Conservation (phyloP, 2,888 invertebrate genomes). For the Dioctria linearis region DNA sequence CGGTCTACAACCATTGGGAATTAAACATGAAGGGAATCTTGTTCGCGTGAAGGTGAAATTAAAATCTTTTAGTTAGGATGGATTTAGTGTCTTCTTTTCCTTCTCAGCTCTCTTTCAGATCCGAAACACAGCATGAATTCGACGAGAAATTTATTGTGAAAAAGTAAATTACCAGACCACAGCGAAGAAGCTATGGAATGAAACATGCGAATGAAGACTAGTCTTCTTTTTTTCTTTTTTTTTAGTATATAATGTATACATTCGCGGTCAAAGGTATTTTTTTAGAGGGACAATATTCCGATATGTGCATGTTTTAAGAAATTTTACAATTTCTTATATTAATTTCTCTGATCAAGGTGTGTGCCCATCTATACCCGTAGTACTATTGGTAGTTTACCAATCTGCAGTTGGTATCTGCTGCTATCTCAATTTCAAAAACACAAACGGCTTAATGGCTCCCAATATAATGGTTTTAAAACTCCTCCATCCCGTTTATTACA, state of each 20-base stretch:
- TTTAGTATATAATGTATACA: no score
- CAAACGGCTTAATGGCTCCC: no score
- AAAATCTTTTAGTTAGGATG: constrained; percentile 26
- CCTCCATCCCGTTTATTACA: neutral
- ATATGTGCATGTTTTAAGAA: neutral
- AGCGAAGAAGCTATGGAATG: constrained; percentile 25
- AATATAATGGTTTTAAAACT: neutral
- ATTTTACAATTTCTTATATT: constrained; percentile 5
- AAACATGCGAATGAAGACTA: neutral
- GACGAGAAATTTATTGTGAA: constrained; percentile 42
- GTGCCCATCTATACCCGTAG: no score
- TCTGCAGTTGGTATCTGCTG: neutral
- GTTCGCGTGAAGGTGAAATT: constrained; percentile 50
- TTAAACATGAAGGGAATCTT: constrained; percentile 49
- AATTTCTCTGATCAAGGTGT: neutral
- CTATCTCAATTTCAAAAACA: neutral
- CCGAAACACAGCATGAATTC: constrained; percentile 34
- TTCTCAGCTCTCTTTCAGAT: neutral
- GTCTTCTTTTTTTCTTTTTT: constrained; percentile 22
- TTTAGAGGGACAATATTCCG: neutral
- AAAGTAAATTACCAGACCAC: constrained; percentile 46
- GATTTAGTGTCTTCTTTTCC: neutral
- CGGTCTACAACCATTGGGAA: constrained; percentile 30
- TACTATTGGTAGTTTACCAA: no score
- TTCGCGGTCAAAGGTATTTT: constrained; percentile 38